Conservation (phyloP, 2,888 invertebrate species). For the Oxyscelio sp. region DNA sequence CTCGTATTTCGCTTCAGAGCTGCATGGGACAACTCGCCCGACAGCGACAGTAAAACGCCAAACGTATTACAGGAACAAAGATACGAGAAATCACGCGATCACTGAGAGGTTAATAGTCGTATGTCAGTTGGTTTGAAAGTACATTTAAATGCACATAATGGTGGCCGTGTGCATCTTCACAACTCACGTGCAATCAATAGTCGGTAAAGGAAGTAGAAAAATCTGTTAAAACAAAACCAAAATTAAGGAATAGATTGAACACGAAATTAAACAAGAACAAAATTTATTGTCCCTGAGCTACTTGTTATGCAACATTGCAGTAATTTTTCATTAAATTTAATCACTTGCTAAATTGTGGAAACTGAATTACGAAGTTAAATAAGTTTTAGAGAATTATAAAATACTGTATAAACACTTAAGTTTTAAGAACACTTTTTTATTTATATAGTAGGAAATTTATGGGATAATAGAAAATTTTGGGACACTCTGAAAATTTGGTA, state of each 20-base stretch:
- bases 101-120: slow-evolving; percentile 23
- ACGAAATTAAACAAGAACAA: background rate
- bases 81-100: slow-evolving; percentile 36
- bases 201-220: slow-evolving; percentile 20
- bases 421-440: too few relatives aligned
- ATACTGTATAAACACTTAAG: too few relatives aligned
- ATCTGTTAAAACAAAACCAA: background rate
- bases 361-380: too few relatives aligned
- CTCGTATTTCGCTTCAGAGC: background rate
- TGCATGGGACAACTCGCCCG: background rate
- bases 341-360: too few relatives aligned
- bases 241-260: background rate
- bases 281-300: background rate
- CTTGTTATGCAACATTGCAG: too few relatives aligned
- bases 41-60: slow-evolving; percentile 13
- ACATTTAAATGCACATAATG: slow-evolving; percentile 33
- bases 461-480: too few relatives aligned
- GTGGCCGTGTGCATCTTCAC: background rate
- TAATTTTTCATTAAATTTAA: background rate
- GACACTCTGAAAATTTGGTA: too few relatives aligned
- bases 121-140: slow-evolving; percentile 8
- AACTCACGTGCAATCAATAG: slow-evolving; percentile 49
- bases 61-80: slow-evolving; percentile 3
- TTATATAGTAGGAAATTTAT: too few relatives aligned
- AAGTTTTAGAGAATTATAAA: too few relatives aligned